phyloP scores from a whole-genome alignment of 2,888 invertebrate species.

The Willowsia nigromaculata region DNA sequence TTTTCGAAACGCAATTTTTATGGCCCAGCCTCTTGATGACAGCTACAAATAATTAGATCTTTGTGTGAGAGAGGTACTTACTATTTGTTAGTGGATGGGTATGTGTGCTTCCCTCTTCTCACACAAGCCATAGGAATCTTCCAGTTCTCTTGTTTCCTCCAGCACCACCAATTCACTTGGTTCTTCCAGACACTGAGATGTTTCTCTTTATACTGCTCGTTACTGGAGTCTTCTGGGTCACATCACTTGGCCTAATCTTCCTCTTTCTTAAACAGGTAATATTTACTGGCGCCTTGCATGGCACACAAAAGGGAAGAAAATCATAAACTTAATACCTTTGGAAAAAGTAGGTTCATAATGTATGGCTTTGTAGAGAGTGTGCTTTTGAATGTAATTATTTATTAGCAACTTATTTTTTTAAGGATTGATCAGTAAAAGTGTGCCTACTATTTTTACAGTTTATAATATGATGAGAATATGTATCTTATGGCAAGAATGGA shows the following conservation, averaged over 20 bases:
- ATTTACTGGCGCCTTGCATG: constrained; percentile 51
- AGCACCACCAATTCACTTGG: constrained; percentile 13
- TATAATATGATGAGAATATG: too few relatives aligned
- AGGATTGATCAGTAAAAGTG: too few relatives aligned
- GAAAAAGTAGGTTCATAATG: not conserved
- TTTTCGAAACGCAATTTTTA: constrained; percentile 54
- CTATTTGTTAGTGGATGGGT: not conserved
- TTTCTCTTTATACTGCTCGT: constrained; percentile 52
- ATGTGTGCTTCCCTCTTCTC: not conserved
- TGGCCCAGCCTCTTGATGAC: constrained; percentile 64
- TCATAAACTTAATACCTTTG: not conserved
- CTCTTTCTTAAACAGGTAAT: constrained; percentile 68
- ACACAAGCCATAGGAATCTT: not conserved
- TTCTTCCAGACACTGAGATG: constrained; percentile 47
- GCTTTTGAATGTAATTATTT: too few relatives aligned
- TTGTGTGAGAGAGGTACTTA: not conserved
- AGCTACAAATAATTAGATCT: constrained; percentile 66
- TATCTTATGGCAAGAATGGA: too few relatives aligned
- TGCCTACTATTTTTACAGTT: too few relatives aligned
- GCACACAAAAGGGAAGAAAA: constrained; percentile 2
- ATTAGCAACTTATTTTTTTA: too few relatives aligned
- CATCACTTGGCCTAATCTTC: constrained; percentile 60
- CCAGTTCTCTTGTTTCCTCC: not conserved
- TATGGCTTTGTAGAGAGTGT: too few relatives aligned
- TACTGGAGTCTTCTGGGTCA: constrained; percentile 66